phyloP scores from a whole-genome alignment of 2,797 vertebrate species.

The Falco berigora region DNA sequence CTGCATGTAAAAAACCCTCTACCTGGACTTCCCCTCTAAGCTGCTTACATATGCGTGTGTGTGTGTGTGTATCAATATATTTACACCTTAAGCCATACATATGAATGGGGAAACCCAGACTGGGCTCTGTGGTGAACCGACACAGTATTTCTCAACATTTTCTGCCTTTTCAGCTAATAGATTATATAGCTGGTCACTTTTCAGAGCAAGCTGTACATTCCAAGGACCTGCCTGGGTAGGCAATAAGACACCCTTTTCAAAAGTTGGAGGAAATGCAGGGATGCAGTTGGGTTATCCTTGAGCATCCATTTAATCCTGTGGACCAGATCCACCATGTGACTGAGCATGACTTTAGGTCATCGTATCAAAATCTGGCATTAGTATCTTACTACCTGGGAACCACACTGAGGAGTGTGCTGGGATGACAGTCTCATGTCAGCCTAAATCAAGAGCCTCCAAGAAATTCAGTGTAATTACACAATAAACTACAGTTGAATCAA shows the following conservation, averaged over 20 bases:
- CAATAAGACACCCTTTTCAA: neutral
- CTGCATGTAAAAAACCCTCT: neutral
- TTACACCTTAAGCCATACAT: neutral
- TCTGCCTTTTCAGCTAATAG: neutral
- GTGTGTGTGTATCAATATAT: too few species aligned
- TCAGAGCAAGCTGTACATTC: neutral
- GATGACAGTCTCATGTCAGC: neutral
- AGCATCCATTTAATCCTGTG: rapidly evolving
- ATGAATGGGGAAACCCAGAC: neutral
- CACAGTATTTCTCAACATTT: neutral
- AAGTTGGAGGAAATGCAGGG: neutral
- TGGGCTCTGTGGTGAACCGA: neutral
- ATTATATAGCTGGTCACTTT: neutral
- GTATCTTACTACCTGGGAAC: neutral
- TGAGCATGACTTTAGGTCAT: neutral
- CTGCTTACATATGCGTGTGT: too few species aligned
- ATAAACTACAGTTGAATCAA: neutral
- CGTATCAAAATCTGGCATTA: rapidly evolving
- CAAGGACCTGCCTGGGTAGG: neutral
- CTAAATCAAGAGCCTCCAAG: too few species aligned
- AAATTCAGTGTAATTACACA: neutral
- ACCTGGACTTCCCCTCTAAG: neutral
- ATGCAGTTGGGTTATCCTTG: neutral
- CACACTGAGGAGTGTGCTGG: neutral
- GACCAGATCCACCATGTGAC: rapidly evolving